phyloP scores from a whole-genome alignment of 1,140 invertebrate species.

The Drosophila obscura region DNA sequence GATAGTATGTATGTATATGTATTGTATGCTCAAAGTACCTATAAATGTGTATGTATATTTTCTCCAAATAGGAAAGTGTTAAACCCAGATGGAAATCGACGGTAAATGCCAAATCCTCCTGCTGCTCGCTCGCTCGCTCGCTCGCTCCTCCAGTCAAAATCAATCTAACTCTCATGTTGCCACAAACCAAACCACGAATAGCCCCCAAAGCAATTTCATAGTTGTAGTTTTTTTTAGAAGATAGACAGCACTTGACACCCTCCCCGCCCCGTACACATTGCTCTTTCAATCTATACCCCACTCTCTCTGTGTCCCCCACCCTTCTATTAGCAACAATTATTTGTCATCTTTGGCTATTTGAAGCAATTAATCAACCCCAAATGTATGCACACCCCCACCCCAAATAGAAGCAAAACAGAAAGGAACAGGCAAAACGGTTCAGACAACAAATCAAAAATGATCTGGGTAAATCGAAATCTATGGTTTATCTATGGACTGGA shows the following conservation, averaged over 20 bases:
- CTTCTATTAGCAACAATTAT: constrained; percentile 64
- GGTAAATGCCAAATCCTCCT: constrained; percentile 58
- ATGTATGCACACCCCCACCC: constrained; percentile 39
- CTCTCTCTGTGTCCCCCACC: constrained; percentile 1
- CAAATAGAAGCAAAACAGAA: no score
- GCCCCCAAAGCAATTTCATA: constrained; percentile 4
- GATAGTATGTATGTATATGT: not conserved
- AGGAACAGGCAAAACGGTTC: not conserved
- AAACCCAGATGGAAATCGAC: constrained; percentile 83
- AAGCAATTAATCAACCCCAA: constrained; percentile 67
- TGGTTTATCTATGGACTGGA: constrained; percentile 59
- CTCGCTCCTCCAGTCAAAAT: constrained; percentile 23
- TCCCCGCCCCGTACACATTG: constrained; percentile 1
- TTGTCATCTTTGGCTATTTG: constrained; percentile 57
- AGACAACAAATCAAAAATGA: constrained; percentile 55
- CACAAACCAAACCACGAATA: constrained; percentile 26
- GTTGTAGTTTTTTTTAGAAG: constrained; percentile 15
- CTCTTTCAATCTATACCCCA: constrained; percentile 6
- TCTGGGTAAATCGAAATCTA: constrained; percentile 62
- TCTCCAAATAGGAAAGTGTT: constrained; percentile 77
- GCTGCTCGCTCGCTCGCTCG: constrained; percentile 13
- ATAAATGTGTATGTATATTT: constrained; percentile 58
- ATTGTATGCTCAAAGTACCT: constrained; percentile 23
- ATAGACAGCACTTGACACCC: constrained; percentile 35
- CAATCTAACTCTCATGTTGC: constrained; percentile 41